phyloP scores from a whole-genome alignment of 2,113 vertebrate species.

The Mus pahari region DNA sequence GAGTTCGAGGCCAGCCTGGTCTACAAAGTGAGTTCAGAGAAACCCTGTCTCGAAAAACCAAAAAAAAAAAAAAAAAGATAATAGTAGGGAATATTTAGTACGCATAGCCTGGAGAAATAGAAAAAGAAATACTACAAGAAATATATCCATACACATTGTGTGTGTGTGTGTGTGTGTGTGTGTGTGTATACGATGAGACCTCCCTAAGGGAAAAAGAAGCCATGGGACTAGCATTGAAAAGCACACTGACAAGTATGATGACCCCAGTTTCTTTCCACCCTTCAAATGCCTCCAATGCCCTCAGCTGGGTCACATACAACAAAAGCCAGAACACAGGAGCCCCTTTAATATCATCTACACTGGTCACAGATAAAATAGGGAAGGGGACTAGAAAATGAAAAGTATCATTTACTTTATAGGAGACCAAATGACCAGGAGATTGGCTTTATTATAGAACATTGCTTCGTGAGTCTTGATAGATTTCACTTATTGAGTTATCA shows the following conservation, averaged over 20 bases:
- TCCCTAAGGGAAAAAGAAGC: neutral
- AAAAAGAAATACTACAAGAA: neutral
- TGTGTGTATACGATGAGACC: neutral
- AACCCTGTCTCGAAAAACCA: no score
- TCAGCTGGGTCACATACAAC: neutral
- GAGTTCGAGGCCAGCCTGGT: no score
- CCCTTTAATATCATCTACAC: neutral
- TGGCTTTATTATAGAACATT: neutral
- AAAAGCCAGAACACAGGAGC: neutral
- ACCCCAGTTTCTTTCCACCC: neutral
- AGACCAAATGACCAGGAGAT: neutral
- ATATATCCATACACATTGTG: neutral
- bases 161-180: neutral
- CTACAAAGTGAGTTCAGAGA: no score
- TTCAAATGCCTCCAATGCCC: neutral
- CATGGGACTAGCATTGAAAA: neutral
- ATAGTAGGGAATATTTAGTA: neutral
- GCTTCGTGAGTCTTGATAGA: neutral
- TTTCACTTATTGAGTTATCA: neutral
- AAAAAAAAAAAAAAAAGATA: no score
- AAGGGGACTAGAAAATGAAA: constrained; percentile 2
- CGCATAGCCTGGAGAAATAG: neutral
- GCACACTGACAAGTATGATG: neutral
- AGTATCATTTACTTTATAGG: constrained; percentile 36
- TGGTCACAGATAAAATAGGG: neutral